Percentiles rank a stretch among this genome's conserved stretches.
These are phyloP conservation scores for Astatoreochromis straeleni DNA, from an alignment of 2,113 vertebrate species.

Conservation along the genomic window DNA sequence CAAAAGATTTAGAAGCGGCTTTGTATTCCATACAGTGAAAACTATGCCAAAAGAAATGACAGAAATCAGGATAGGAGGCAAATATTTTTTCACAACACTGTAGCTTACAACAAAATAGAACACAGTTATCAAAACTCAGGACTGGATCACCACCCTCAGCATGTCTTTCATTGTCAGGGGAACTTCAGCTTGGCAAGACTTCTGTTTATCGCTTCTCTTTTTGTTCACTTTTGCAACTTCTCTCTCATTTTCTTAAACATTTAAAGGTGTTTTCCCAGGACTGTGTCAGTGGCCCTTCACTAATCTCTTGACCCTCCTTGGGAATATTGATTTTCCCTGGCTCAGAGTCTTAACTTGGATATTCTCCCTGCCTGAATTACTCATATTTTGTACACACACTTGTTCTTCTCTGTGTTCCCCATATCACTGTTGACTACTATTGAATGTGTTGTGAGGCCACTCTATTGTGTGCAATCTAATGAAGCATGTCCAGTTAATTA, in stretches of 20 bases:
- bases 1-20: not conserved
- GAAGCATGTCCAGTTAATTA: not conserved
- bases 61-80: not conserved
- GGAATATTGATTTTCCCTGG: constrained; percentile 25
- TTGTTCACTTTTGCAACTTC: not conserved
- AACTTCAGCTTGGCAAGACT: not conserved
- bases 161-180: not conserved
- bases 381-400: not conserved
- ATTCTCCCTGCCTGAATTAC: not conserved
- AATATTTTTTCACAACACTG: not conserved
- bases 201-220: not conserved
- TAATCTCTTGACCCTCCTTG: constrained; percentile 25
- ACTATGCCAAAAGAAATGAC: not conserved
- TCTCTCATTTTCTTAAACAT: constrained; percentile 17
- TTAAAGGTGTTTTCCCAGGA: constrained; percentile 17
- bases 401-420: not conserved
- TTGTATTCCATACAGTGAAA: not conserved
- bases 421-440: not conserved
- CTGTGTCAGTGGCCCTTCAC: constrained; percentile 11
- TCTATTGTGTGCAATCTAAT: not conserved
- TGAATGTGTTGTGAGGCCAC: not conserved
- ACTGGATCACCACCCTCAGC: not conserved
- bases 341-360: not conserved
- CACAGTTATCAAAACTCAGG: not conserved
- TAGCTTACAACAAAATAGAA: not conserved